These are phyloP conservation scores for Strigamia transsilvanica DNA, from an alignment of 2,888 invertebrate species.

Conservation along the genomic window DNA sequence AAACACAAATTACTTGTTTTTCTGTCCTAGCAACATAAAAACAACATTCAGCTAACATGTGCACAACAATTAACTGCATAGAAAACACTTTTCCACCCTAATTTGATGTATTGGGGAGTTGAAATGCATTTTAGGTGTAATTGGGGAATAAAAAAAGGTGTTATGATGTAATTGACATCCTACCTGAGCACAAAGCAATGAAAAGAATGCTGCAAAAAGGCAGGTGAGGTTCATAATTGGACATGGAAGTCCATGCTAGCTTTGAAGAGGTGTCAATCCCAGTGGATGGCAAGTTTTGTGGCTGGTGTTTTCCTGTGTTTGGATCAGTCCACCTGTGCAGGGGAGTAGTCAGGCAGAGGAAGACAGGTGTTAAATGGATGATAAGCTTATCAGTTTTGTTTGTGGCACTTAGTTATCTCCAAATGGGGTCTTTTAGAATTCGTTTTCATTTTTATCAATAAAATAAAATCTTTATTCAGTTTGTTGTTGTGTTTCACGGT, in stretches of 20 bases:
- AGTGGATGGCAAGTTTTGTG: background rate
- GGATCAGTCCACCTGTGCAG: conserved; percentile 11
- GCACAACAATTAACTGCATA: no score
- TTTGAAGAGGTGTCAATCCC: conserved; percentile 34
- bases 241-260: conserved; percentile 16
- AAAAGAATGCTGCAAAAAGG: background rate
- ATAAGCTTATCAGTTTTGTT: conserved; percentile 24
- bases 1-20: no score
- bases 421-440: background rate
- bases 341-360: background rate
- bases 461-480: no score
- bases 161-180: background rate
- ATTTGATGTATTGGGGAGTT: background rate
- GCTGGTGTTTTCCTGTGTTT: conserved; percentile 33
- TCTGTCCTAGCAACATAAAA: no score
- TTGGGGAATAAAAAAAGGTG: background rate
- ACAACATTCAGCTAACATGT: no score
- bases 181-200: conserved; percentile 31
- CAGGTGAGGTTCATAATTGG: conserved; percentile 20
- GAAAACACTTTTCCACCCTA: no score
- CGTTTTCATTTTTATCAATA: background rate
- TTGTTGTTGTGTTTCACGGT: no score
- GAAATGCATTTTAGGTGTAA: background rate
- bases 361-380: conserved; percentile 28
- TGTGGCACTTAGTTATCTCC: background rate